phyloP scores from a whole-genome alignment of 1,140 invertebrate genomes.

The Macrostomum lignano region DNA sequence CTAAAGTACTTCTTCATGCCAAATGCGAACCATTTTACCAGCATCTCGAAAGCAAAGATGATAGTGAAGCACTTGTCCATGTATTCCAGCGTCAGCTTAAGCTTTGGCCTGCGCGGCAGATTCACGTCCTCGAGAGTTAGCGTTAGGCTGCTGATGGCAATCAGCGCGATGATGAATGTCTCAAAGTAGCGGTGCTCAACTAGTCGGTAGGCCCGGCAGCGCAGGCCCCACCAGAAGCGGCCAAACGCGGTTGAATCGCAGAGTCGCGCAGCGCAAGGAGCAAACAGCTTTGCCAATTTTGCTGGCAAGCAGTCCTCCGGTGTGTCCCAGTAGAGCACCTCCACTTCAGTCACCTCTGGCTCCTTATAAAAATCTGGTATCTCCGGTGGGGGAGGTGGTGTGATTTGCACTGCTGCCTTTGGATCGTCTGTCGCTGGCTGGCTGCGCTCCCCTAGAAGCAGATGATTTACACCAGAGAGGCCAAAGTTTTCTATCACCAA shows the following conservation, averaged over 20 bases:
- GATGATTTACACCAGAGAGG: no score
- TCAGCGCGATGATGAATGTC: conserved; percentile 81
- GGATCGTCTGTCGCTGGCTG: no score
- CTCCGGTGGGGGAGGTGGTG: no score
- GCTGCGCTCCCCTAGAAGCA: no score
- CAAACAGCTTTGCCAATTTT: neutral
- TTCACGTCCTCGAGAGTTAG: conserved; percentile 78
- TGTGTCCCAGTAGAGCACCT: neutral
- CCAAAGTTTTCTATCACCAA: no score
- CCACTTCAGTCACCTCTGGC: conserved; percentile 1
- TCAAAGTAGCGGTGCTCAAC: conserved; percentile 93
- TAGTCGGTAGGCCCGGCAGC: conserved; percentile 61
- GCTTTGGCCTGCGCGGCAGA: conserved; percentile 47
- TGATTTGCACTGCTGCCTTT: no score
- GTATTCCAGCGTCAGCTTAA: conserved; percentile 57
- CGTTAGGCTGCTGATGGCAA: conserved; percentile 68
- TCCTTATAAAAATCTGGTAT: conserved; percentile 2
- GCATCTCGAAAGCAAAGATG: conserved; percentile 84
- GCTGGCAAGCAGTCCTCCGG: conserved; percentile 4
- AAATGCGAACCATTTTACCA: conserved; percentile 75
- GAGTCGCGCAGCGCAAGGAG: neutral
- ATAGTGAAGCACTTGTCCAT: conserved; percentile 88
- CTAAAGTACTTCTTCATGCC: conserved; percentile 78
- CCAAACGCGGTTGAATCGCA: conserved; percentile 33
- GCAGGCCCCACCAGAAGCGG: conserved; percentile 55